Base-by-base conservation (phyloP, 1,140 invertebrate species). In the Calosoma granatense region DNA sequence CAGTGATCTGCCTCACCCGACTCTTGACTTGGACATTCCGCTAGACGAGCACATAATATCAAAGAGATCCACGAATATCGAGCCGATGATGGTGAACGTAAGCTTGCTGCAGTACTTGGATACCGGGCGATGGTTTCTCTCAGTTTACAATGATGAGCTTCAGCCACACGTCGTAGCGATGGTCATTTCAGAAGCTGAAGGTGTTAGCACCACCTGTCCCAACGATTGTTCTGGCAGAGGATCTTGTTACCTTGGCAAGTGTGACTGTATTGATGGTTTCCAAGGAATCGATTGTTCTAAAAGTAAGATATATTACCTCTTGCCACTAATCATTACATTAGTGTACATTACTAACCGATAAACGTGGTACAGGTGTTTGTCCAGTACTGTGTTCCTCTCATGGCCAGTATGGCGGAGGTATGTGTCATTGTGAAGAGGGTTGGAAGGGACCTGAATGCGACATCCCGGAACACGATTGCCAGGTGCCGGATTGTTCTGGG, bases 361-460 rank as follows among this genome's bases (percentile, higher is more conserved):
- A 22, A 22, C 54, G 6, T 36, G 26, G 3, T 17, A 11, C 66
- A 84, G 81, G 91, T 74, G 85, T 96, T n/a, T 99, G 97, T 77
- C 97, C 96, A 23, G 90, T 97, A 1, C 77, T 98, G 54, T 99
- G 97, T 76, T 94, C 92, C 60, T 93, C 90, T 57, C 93, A 98
- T 68, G 97, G 97, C 20, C 86, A 92, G 65, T 99, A 98, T 71
- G 87, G 91, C 20, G 91, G 92, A 52, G 97, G 97, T 15, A 76
- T 92, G 61, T 99, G 97, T 75, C 87, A 94, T 67, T 99, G 97
- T 73, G 91, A 94, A 71, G 87, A 92, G 64, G 94, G 94, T 47
- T 98, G 91, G 90, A 97, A 97, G 76, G 96, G 96, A 22, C 80
- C 84, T 19, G 94, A 97, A 76, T 99, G 97, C 74, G 92, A 95